A percentile compares a stretch with the other conserved stretches of the same genome.
phyloP scores from a whole-genome alignment of 2,797 vertebrate species.

The Atherinosoma microstoma region DNA sequence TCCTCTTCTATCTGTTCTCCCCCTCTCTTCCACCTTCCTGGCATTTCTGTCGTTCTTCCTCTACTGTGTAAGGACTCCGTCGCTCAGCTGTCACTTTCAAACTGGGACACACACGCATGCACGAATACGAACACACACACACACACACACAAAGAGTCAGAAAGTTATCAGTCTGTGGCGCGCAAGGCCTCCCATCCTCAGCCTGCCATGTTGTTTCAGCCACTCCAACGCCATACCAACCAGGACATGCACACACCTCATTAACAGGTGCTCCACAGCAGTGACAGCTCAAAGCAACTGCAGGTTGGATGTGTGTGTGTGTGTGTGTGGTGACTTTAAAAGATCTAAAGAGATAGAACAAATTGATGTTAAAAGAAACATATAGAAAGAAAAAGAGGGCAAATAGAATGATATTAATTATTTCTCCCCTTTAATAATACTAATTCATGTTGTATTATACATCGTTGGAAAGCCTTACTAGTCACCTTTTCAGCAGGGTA shows the following conservation, averaged over 20 bases:
- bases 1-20: not conserved
- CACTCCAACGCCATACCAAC: constrained; percentile 16
- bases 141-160: not conserved
- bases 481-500: too few relatives aligned
- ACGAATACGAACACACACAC: not conserved
- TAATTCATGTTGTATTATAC: too few relatives aligned
- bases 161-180: constrained; percentile 38
- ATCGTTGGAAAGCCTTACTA: too few relatives aligned
- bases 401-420: too few relatives aligned
- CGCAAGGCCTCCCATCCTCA: constrained; percentile 18
- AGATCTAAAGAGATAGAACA: not conserved
- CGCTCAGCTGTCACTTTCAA: constrained; percentile 77
- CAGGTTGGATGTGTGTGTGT: not conserved
- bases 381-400: constrained; percentile 23
- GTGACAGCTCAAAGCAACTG: not conserved
- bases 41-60: constrained; percentile 64
- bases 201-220: not conserved
- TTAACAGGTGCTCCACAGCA: constrained; percentile 43
- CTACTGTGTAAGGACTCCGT: constrained; percentile 69
- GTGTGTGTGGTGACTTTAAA: not conserved
- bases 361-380: not conserved
- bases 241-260: constrained; percentile 37
- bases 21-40: not conserved
- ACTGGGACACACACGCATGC: constrained; percentile 44
- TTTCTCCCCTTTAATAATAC: too few relatives aligned